Conservation (phyloP, 2,113 vertebrate species). For the Dasyprocta punctata region DNA sequence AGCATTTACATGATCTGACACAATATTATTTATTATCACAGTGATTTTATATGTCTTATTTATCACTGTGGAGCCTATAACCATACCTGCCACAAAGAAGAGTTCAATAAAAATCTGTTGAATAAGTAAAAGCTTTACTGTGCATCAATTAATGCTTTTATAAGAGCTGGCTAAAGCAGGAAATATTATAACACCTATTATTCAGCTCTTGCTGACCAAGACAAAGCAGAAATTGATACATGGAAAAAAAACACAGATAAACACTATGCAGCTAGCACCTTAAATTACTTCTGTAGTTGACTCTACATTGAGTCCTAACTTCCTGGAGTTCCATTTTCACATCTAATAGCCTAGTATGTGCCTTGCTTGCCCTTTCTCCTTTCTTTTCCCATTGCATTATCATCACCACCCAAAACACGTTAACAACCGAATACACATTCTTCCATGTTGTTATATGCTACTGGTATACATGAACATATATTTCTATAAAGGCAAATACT, state of each 20-base stretch:
- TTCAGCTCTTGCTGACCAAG: background rate
- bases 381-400: background rate
- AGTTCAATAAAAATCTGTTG: background rate
- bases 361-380: background rate
- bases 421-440: background rate
- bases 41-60: background rate
- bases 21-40: background rate
- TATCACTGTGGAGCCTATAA: background rate
- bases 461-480: background rate
- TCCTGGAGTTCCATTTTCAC: background rate
- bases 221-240: background rate
- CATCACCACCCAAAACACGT: background rate
- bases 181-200: constrained; percentile 6
- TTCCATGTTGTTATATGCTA: background rate
- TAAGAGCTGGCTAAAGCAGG: background rate
- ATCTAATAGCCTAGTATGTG: background rate
- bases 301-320: background rate
- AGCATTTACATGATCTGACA: background rate
- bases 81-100: background rate
- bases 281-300: background rate
- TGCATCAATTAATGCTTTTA: background rate
- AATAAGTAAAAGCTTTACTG: background rate
- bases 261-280: background rate
- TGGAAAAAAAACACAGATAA: background rate
- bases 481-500: background rate